Conservation (phyloP, 2,797 vertebrate genomes). For the Semotilus atromaculatus region DNA sequence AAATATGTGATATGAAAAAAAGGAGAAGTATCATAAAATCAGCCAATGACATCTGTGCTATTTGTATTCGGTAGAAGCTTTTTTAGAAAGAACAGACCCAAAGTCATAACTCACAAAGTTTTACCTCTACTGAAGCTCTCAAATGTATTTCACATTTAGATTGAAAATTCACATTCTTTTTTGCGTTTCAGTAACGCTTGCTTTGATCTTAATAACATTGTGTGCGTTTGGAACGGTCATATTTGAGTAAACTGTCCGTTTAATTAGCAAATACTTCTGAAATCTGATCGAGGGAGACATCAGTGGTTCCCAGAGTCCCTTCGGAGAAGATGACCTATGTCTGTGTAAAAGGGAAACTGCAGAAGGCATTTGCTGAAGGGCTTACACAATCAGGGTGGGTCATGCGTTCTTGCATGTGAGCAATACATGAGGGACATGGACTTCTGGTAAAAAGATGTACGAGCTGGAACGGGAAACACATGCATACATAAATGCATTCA, state of each 20-base stretch:
- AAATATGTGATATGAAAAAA: no score
- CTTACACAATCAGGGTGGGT: slow-evolving; percentile 50
- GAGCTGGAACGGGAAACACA: slow-evolving; percentile 19
- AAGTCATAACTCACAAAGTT: background rate
- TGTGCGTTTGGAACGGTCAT: background rate
- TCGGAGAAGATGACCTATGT: background rate
- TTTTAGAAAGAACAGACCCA: background rate
- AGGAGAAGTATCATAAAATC: background rate
- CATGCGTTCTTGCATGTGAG: slow-evolving; percentile 68
- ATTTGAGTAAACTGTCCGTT: background rate
- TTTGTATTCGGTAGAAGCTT: no score
- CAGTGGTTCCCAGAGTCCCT: background rate
- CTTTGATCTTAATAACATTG: background rate
- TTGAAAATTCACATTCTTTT: background rate
- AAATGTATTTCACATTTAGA: background rate
- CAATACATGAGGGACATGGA: slow-evolving; percentile 64
- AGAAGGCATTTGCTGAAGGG: slow-evolving; percentile 35
- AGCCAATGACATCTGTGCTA: background rate
- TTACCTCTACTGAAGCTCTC: background rate
- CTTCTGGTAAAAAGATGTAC: slow-evolving; percentile 54
- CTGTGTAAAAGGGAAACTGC: background rate
- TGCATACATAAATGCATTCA: slow-evolving; percentile 49
- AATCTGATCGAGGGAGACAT: background rate
- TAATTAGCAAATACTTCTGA: background rate
- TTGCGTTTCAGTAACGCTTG: background rate